Evolutionary conservation across 2,888 invertebrate species (phyloP).

Genomic region (Drosophila limbata): DNA sequence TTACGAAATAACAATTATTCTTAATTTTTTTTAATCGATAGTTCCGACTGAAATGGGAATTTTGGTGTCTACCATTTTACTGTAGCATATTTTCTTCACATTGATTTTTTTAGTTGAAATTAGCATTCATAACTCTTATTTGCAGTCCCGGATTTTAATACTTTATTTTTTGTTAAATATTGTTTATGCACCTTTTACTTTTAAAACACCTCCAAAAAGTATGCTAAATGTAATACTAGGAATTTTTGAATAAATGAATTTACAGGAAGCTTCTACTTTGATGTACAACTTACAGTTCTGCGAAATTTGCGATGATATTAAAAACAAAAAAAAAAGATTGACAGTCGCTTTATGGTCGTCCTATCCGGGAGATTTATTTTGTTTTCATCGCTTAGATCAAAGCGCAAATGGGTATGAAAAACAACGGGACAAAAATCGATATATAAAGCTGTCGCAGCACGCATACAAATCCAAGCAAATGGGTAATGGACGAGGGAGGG

Average conservation of each 20-base stretch:
- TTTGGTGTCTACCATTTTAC: no score
- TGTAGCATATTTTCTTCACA: no score
- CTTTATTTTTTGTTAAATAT: not conserved
- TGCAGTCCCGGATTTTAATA: no score
- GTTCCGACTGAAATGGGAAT: no score
- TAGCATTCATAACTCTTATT: no score
- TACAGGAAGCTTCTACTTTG: not conserved
- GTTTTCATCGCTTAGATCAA: constrained; percentile 63
- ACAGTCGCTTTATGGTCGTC: constrained; percentile 36
- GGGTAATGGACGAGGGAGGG: constrained; percentile 6
- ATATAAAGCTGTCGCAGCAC: constrained; percentile 58
- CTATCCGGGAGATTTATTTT: constrained; percentile 48
- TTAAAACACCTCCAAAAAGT: not conserved
- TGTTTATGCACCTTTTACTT: not conserved
- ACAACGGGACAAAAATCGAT: constrained; percentile 66
- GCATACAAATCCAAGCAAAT: constrained; percentile 37
- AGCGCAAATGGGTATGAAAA: constrained; percentile 54
- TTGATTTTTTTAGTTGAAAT: no score
- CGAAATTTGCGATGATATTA: constrained; percentile 1
- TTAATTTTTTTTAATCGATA: no score
- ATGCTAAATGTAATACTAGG: not conserved
- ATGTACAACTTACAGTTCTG: not conserved
- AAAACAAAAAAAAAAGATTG: constrained; percentile 18
- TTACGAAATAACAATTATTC: no score
- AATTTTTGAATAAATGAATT: not conserved